Conservation (phyloP, 2,888 invertebrate genomes). For the Habrosyne pyritoides region DNA sequence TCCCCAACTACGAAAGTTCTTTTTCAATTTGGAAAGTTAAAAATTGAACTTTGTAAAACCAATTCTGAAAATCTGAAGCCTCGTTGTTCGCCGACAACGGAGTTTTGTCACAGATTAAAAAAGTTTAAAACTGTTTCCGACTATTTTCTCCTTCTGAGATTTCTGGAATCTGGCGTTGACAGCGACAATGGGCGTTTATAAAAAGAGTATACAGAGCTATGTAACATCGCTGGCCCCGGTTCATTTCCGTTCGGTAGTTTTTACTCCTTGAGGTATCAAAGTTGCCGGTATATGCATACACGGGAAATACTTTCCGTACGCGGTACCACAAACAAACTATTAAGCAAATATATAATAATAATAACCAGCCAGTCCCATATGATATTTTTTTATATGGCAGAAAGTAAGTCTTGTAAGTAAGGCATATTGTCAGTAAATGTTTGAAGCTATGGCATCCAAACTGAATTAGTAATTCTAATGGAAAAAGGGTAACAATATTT, state of each 20-base stretch:
- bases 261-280: constrained; percentile 20
- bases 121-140: constrained; percentile 51
- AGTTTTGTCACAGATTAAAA: constrained; percentile 57
- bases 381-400: constrained; percentile 12
- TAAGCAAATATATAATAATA: background rate
- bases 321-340: background rate
- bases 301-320: constrained; percentile 22
- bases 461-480: too few relatives aligned
- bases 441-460: too few relatives aligned
- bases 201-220: constrained; percentile 9
- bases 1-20: constrained; percentile 36
- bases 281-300: constrained; percentile 15
- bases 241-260: constrained; percentile 23
- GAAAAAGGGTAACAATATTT: too few relatives aligned
- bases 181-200: constrained; percentile 14
- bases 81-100: constrained; percentile 38
- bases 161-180: constrained; percentile 23
- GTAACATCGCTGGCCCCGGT: constrained; percentile 12
- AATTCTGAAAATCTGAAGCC: constrained; percentile 46
- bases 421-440: too few relatives aligned
- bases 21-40: constrained; percentile 47
- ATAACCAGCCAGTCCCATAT: background rate
- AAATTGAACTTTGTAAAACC: constrained; percentile 47
- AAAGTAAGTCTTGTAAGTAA: too few relatives aligned
- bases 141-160: constrained; percentile 35